These are phyloP conservation scores for Lates calcarifer DNA, from an alignment of 2,113 vertebrate species.

Conservation along the genomic window DNA sequence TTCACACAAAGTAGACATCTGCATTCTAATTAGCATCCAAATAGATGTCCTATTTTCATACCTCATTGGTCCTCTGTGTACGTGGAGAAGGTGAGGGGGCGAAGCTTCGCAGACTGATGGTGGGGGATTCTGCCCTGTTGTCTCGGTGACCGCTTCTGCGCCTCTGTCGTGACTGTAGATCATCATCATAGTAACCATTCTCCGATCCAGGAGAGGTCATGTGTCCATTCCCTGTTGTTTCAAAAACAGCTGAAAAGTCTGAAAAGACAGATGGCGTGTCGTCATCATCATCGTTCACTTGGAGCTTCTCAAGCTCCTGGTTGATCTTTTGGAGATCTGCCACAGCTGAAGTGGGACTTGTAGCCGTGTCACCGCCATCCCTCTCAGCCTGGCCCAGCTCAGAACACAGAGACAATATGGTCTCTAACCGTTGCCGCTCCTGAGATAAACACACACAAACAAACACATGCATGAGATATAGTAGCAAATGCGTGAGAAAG, in stretches of 20 bases:
- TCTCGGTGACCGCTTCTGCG: conserved; percentile 75
- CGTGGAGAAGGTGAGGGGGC: conserved; percentile 79
- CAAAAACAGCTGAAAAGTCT: conserved; percentile 81
- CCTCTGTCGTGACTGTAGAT: conserved; percentile 81
- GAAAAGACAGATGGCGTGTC: conserved; percentile 86
- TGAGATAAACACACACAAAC: conserved; percentile 60
- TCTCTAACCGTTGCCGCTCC: conserved; percentile 96
- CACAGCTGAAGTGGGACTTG: conserved; percentile 83
- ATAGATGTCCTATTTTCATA: conserved; percentile 28
- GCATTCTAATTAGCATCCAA: conserved; percentile 2
- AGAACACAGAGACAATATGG: conserved; percentile 93
- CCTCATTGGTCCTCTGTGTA: conserved; percentile 75
- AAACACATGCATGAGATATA: background rate
- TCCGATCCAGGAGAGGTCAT: conserved; percentile 77
- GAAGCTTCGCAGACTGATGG: conserved; percentile 69
- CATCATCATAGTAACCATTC: conserved; percentile 75
- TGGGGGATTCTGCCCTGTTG: conserved; percentile 70
- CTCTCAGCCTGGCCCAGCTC: conserved; percentile 87
- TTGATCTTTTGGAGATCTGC: conserved; percentile 96
- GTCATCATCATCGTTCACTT: conserved; percentile 84
- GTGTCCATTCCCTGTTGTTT: conserved; percentile 72
- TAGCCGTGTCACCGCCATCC: conserved; percentile 48
- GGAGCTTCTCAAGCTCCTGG: conserved; percentile 94
- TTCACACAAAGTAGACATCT: background rate
- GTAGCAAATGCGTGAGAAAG: too few relatives aligned